Conservation (phyloP, 1,140 invertebrate species). For the Drosophila ananassae region DNA sequence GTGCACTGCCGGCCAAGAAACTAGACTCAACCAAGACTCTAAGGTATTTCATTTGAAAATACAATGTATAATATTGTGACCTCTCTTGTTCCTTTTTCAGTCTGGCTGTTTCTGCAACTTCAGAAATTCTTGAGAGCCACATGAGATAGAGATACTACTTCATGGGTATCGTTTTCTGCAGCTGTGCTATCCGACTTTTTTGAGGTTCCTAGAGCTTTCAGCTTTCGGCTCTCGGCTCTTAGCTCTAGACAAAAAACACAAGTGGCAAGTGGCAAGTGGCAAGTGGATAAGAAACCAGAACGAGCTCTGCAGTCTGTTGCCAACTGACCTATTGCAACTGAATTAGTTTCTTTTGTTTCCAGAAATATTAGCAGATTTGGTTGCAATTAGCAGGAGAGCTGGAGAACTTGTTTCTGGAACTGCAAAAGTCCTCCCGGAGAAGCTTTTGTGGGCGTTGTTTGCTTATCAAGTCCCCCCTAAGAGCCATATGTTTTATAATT, state of each 20-base stretch:
- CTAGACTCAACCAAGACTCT: neutral
- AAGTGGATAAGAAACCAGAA: no score
- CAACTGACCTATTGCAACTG: conserved; percentile 32
- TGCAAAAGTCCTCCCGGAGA: no score
- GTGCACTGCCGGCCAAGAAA: conserved; percentile 40
- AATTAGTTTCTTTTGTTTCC: no score
- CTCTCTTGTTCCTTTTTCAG: neutral
- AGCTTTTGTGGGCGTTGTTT: conserved; percentile 32
- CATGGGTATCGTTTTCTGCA: conserved; percentile 7
- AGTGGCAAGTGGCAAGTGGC: no score
- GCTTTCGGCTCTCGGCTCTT: no score
- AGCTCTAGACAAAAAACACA: no score
- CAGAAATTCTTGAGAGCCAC: neutral
- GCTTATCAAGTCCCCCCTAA: conserved; percentile 24
- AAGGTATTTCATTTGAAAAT: no score
- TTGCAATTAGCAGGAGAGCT: no score
- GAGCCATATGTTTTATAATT: neutral
- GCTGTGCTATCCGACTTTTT: conserved; percentile 1
- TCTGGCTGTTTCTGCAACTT: conserved; percentile 6
- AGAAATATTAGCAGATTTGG: conserved; percentile 1
- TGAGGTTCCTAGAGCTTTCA: no score
- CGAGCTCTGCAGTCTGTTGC: conserved; percentile 1
- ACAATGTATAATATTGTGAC: no score
- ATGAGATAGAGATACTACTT: conserved; percentile 18
- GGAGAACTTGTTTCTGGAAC: no score